These are phyloP conservation scores for Cerastis rubricosa DNA, from an alignment of 2,888 invertebrate genomes.

Conservation along the genomic window DNA sequence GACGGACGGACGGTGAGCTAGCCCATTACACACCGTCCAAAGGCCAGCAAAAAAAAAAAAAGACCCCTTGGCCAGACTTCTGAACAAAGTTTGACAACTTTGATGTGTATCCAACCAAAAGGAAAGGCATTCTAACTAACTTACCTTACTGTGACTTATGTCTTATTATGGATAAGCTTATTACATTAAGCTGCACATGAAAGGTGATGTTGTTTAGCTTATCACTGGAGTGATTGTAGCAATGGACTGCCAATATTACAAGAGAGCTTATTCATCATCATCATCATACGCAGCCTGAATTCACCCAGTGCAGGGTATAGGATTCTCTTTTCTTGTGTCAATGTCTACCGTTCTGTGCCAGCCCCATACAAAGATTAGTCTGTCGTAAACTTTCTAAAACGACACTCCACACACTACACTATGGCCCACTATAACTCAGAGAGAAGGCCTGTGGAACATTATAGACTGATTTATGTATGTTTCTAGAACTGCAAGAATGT, in stretches of 20 bases:
- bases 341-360: no score
- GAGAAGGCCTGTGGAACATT: not conserved
- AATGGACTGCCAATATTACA: not conserved
- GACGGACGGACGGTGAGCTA: no score
- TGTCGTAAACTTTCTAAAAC: not conserved
- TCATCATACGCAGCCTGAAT: no score
- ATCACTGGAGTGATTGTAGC: not conserved
- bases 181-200: not conserved
- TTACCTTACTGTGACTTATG: not conserved
- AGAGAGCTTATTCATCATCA: no score
- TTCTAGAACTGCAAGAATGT: not conserved
- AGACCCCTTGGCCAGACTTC: not conserved
- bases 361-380: not conserved
- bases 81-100: not conserved
- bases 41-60: no score
- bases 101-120: not conserved
- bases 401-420: not conserved
- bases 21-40: no score
- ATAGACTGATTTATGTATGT: not conserved
- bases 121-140: not conserved
- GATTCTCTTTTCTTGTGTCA: no score
- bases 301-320: no score
- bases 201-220: not conserved
- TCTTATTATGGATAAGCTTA: not conserved
- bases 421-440: not conserved